Conservation (phyloP, 1,140 invertebrate genomes). For the Euura lappo region DNA sequence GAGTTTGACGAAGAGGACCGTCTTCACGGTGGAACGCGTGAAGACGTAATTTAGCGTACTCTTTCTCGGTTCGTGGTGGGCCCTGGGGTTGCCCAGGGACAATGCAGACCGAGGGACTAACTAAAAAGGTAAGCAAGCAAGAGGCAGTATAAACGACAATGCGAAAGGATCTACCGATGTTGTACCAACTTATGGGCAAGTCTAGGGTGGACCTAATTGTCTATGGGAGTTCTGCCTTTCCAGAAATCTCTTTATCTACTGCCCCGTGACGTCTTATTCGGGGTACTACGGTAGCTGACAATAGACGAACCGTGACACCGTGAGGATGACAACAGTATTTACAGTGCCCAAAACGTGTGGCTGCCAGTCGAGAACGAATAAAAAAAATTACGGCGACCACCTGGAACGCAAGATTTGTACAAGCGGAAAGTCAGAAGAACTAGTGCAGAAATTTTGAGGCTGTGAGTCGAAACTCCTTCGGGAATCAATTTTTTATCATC, state of each 20-base stretch:
- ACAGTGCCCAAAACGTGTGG: slow-evolving; percentile 4
- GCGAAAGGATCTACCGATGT: slow-evolving; percentile 30
- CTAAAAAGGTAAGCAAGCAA: neutral
- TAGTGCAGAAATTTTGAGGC: too few relatives aligned
- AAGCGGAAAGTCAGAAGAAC: too few relatives aligned
- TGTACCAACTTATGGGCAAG: slow-evolving; percentile 49
- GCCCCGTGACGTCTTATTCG: slow-evolving; percentile 38
- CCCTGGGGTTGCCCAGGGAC: neutral
- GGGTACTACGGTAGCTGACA: slow-evolving; percentile 7
- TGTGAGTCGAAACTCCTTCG: too few relatives aligned
- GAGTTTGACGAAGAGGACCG: neutral
- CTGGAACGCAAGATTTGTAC: neutral
- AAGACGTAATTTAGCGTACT: slow-evolving; percentile 29
- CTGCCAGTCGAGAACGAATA: slow-evolving; percentile 26
- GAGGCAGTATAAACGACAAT: slow-evolving; percentile 34
- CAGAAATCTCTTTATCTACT: slow-evolving; percentile 20
- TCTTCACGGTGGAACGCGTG: neutral
- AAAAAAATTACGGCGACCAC: neutral
- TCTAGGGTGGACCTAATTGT: slow-evolving; percentile 48
- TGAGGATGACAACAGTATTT: neutral
- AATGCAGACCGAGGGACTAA: neutral
- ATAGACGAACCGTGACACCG: neutral
- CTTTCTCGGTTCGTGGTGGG: neutral
- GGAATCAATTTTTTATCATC: too few relatives aligned
- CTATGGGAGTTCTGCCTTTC: slow-evolving; percentile 29